Evolutionary conservation across 2,888 invertebrate genomes (phyloP), one percentile per base, ranked within the genome.

Genomic region (Erpobdella octoculata): DNA sequence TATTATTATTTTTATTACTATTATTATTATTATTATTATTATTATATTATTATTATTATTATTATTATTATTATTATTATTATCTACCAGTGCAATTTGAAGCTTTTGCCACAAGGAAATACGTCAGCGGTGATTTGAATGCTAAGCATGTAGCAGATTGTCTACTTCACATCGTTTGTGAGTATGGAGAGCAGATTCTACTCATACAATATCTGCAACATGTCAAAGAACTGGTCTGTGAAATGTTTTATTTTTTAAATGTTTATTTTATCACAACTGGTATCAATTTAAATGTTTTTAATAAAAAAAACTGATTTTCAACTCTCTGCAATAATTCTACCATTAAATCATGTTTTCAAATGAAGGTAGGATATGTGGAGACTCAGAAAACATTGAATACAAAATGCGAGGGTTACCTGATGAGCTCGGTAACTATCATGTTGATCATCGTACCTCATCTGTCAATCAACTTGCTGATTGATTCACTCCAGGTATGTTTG

Each of bases 81-180:
- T 71, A 67, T 15, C 46, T 25, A 9, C 9, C 3, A 68, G 41
- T 53, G 33, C 18, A 21, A 36, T 38, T 61, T 37, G 41, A 41
- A 25, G 58, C 70, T 18, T 70, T 72, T 71, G 71, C 71, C 33
- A 73, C 72, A n/a, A 53, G 48, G 25, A 69, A 64, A 25, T 71
- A 71, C 38, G 78, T 85, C 88, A 79, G 78, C 46, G 86, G 95
- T 0, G 96, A 97, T 84, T 86, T 86, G 71, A 90, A 91, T 82
- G 91, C 93, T 0, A 85, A 86, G 36, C 90, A 91, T 80, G 92
- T 97, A n/a, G 86, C 96, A 75, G 90, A 92, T 78, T 93, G 93
- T 81, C 88, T 97, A 35, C 89, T 90, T 74, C 89, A 90, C 75
- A 91, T 96, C 77, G 90, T 92, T 70, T 89, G 78, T 25, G 73